A percentile compares a stretch with the other conserved stretches of the same genome.
Conservation (phyloP, 2,888 invertebrate genomes). For the Perithous albicinctus region DNA sequence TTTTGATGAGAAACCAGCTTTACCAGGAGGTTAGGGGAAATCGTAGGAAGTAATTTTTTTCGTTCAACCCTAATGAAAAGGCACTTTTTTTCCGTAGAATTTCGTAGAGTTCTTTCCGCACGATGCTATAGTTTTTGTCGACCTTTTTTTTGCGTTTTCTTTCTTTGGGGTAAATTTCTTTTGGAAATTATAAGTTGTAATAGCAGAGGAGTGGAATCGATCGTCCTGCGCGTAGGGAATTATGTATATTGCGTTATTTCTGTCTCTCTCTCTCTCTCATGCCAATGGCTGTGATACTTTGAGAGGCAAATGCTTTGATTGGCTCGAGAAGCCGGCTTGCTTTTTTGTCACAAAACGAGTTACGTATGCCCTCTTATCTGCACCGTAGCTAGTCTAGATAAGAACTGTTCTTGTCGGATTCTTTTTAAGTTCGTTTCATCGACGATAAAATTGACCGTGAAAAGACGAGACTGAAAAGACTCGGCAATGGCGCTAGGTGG, state of each 20-base stretch:
- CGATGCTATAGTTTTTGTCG: too few species aligned
- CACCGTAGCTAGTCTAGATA: slow-evolving; percentile 7
- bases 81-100: neutral
- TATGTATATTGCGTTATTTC: neutral
- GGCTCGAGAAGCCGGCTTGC: slow-evolving; percentile 25
- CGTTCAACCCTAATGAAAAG: neutral
- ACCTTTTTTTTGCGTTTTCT: too few species aligned
- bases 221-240: slow-evolving; percentile 46
- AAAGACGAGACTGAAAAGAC: too few species aligned
- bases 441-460: neutral
- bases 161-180: too few species aligned
- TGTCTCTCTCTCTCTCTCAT: neutral
- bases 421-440: slow-evolving; percentile 2
- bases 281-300: neutral
- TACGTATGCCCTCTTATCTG: slow-evolving; percentile 23
- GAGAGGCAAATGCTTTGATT: slow-evolving; percentile 33
- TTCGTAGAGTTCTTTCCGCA: too few species aligned
- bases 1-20: slow-evolving; percentile 27
- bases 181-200: neutral
- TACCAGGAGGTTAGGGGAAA: slow-evolving; percentile 48
- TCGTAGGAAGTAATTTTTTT: slow-evolving; percentile 2
- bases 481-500: neutral
- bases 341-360: slow-evolving; percentile 26
- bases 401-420: slow-evolving; percentile 17
- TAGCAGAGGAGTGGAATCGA: slow-evolving; percentile 30